Evolutionary conservation across 2,888 invertebrate species (phyloP), one percentile per base, ranked within the genome.

Genomic region (Agrotis segetum): DNA sequence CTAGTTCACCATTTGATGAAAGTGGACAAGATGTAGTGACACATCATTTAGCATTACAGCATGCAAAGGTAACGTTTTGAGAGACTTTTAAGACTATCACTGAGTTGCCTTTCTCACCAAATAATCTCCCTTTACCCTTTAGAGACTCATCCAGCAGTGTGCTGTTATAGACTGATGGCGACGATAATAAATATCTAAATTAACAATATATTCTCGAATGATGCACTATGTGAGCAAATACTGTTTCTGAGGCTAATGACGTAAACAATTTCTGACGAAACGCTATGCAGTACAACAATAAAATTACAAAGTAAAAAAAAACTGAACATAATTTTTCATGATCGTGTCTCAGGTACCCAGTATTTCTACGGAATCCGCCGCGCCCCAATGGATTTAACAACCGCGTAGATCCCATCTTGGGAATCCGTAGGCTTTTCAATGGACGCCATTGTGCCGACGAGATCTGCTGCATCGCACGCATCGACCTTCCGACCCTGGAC

Each of bases 391-490:
- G 92, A 0, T 92, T 91, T 84, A 88, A 66, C 71, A 85, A 80
- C 50, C 89, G 91, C 19, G 46, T 86, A 17, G 93, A 93, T 29
- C 83, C 90, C 0, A 52, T 94, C 34, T 89, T 93, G 1, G 94
- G 96, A 17, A 92, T 97, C 50, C 96, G 97, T 53, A 96, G 97
- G 64, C 96, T 98, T 87, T 98, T 99, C 89, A 98, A 98, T 58
- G 99, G 99, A 0, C 95, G 97, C 1, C 97, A 98, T 78, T 98
- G 98, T 90, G 97, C 98, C 71, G 99, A 99, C 94, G 98, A 99
- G 93, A 99, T 99, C 86, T 99, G 99, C 92, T 98, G 99, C 89
- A 97, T 98, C 71, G 98, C 98, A 14, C 97, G 98, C 19, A 96
- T 98, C 56, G 97, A 97, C 68, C 96, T 97, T 9, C 97, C 97